Conservation (phyloP, 2,113 vertebrate species). For the Zosterops pallidus region DNA sequence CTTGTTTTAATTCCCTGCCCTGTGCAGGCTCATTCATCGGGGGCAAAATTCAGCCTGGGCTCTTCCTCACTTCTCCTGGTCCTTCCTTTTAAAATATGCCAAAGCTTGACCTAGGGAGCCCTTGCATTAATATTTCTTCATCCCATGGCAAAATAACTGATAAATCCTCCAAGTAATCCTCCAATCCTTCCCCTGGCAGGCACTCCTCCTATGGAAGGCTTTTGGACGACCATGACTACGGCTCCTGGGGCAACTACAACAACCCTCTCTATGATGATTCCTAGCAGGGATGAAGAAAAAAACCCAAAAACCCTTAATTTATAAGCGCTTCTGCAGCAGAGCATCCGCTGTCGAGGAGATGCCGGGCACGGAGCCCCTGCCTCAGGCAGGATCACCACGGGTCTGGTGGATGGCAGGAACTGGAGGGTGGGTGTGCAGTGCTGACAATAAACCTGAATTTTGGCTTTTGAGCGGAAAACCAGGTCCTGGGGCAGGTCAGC, state of each 20-base stretch:
- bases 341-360: constrained; percentile 9
- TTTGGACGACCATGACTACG: constrained; percentile 76
- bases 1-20: constrained; percentile 22
- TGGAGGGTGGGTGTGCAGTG: not conserved
- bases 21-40: not conserved
- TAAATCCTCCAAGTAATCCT: not conserved
- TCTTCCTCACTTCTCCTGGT: not conserved
- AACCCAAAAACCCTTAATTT: constrained; percentile 60
- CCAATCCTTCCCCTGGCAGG: constrained; percentile 60
- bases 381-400: not conserved
- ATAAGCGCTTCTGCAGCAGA: constrained; percentile 69
- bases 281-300: constrained; percentile 23
- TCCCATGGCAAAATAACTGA: not conserved
- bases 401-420: not conserved
- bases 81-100: not conserved
- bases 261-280: constrained; percentile 90
- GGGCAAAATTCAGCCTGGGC: not conserved
- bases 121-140: not conserved
- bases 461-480: constrained; percentile 24
- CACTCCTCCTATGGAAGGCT: constrained; percentile 84
- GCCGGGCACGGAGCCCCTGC: not conserved
- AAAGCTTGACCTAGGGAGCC: not conserved
- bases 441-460: constrained; percentile 33
- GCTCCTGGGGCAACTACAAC: constrained; percentile 84
- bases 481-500: not conserved